Evolutionary conservation across 1,140 invertebrate species (phyloP).

Genomic region (Drosophila tsacasi): DNA sequence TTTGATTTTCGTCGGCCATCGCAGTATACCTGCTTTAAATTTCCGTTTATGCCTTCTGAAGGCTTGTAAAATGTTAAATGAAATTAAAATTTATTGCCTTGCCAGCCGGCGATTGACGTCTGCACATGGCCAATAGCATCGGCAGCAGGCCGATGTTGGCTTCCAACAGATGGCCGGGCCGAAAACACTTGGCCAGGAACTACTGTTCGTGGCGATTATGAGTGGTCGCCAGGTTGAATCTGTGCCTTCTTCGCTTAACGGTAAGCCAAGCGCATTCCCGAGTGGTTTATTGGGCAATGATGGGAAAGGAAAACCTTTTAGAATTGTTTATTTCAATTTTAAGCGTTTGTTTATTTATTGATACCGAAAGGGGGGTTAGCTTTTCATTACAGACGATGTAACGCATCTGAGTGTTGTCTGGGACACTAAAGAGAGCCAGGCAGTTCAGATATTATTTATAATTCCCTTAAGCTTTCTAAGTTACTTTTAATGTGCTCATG

Average conservation of each 20-base stretch:
- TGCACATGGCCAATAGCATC: conserved; percentile 49
- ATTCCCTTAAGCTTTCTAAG: neutral
- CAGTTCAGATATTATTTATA: neutral
- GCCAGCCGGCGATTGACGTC: conserved; percentile 71
- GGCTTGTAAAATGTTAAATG: conserved; percentile 84
- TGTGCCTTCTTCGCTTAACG: conserved; percentile 33
- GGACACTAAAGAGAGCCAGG: neutral
- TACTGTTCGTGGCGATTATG: conserved; percentile 51
- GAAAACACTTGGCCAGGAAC: conserved; percentile 41
- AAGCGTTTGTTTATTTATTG: conserved; percentile 34
- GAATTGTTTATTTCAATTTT: conserved; percentile 38
- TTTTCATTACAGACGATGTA: conserved; percentile 2
- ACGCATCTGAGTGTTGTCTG: neutral
- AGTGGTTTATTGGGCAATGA: conserved; percentile 27
- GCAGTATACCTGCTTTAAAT: conserved; percentile 71
- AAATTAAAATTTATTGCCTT: conserved; percentile 81
- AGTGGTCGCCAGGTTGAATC: conserved; percentile 34
- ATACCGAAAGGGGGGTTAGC: neutral
- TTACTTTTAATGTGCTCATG: neutral
- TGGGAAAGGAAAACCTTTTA: conserved; percentile 19
- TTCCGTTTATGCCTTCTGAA: conserved; percentile 82
- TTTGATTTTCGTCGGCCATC: conserved; percentile 46
- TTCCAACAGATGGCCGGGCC: conserved; percentile 42
- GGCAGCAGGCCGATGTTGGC: conserved; percentile 9
- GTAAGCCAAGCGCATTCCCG: conserved; percentile 12